These are phyloP conservation scores for Enteromius paludinosus DNA, from an alignment of 2,797 vertebrate species.

Conservation along the genomic window DNA sequence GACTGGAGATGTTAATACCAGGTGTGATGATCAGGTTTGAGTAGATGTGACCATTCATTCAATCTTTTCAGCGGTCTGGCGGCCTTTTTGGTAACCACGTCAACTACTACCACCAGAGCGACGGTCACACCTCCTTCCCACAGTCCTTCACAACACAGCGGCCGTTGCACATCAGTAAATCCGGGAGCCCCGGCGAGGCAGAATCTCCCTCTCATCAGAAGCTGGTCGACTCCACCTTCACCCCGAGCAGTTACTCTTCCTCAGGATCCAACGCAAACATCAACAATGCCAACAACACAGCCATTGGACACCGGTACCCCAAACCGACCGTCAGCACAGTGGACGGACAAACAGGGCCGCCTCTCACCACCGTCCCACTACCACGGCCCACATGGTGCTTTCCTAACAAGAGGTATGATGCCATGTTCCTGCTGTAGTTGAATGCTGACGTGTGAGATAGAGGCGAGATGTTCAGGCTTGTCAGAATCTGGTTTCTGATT, in stretches of 20 bases:
- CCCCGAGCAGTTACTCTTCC: conserved; percentile 96
- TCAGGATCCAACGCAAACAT: conserved; percentile 98
- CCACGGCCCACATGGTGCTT: conserved; percentile 91
- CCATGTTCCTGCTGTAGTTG: not conserved
- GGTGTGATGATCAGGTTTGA: not conserved
- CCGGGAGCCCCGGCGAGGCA: conserved; percentile 87
- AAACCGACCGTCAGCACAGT: conserved; percentile 88
- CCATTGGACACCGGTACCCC: conserved; percentile 84
- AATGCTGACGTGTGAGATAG: not conserved
- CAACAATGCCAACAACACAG: conserved; percentile 99
- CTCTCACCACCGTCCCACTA: conserved; percentile 87
- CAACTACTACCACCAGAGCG: conserved; percentile 94
- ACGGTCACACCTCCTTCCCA: conserved; percentile 88
- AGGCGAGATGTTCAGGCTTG: not conserved
- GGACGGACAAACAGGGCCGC: conserved; percentile 84
- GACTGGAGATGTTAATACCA: conserved; percentile 16
- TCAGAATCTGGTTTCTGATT: conserved; percentile 27
- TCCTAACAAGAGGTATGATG: conserved; percentile 86
- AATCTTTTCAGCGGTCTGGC: conserved; percentile 84
- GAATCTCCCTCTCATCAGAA: conserved; percentile 96
- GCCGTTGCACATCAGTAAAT: conserved; percentile 95
- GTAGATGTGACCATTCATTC: not conserved
- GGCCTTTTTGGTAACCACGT: conserved; percentile 97
- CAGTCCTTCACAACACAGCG: conserved; percentile 97
- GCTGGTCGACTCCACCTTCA: conserved; percentile 94